Evolutionary conservation across 2,888 invertebrate genomes (phyloP).

Genomic region (Ariolimax columbianus): DNA sequence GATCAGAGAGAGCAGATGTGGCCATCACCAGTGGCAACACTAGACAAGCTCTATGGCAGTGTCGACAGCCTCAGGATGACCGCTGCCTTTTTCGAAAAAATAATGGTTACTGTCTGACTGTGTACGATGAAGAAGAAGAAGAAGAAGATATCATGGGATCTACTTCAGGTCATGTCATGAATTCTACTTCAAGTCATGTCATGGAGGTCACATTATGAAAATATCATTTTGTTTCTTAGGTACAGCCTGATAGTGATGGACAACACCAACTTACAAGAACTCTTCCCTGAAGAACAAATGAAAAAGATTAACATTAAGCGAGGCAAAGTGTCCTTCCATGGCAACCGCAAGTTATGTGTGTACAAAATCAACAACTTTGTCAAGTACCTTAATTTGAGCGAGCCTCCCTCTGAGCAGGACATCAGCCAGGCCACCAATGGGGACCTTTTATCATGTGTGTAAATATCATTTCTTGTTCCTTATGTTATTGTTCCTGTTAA

Average conservation of each 20-base stretch:
- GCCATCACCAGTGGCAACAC: too few relatives aligned
- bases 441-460: constrained; percentile 86
- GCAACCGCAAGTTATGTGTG: constrained; percentile 93
- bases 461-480: neutral
- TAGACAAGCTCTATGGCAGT: too few relatives aligned
- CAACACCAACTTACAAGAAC: constrained; percentile 86
- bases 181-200: too few relatives aligned
- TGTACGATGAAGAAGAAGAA: too few relatives aligned
- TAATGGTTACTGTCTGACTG: too few relatives aligned
- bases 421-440: constrained; percentile 92
- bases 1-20: too few relatives aligned
- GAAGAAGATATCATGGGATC: too few relatives aligned
- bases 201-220: neutral
- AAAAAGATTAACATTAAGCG: constrained; percentile 81
- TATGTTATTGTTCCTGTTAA: too few relatives aligned
- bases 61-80: too few relatives aligned
- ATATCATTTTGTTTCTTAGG: constrained; percentile 75
- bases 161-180: too few relatives aligned
- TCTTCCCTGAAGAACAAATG: constrained; percentile 77
- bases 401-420: constrained; percentile 82
- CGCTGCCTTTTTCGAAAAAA: too few relatives aligned
- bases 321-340: constrained; percentile 91
- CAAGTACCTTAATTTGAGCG: constrained; percentile 55
- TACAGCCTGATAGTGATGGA: constrained; percentile 86
- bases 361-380: constrained; percentile 85